Evolutionary conservation across 1,140 invertebrate species (phyloP).

Genomic region (Oscheius sp.): DNA sequence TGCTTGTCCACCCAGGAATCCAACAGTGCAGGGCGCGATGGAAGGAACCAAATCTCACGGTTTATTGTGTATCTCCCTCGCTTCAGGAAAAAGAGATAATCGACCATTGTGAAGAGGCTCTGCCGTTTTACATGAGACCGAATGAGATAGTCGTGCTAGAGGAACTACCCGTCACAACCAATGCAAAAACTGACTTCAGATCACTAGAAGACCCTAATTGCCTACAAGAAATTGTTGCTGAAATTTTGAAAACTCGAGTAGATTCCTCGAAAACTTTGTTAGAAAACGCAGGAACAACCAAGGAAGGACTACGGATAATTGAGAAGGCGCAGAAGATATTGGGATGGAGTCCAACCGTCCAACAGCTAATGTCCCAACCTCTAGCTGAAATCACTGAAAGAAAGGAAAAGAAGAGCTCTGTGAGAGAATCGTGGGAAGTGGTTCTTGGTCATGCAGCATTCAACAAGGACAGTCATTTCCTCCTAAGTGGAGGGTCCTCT

Average conservation of each 20-base stretch:
- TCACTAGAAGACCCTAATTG: background rate
- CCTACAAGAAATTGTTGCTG: conserved; percentile 3
- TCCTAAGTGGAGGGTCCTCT: conserved; percentile 25
- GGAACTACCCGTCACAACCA: conserved; percentile 33
- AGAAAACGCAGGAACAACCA: background rate
- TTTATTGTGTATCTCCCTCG: conserved; percentile 19
- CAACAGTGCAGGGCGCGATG: conserved; percentile 2
- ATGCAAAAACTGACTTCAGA: conserved; percentile 28
- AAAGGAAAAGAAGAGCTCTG: background rate
- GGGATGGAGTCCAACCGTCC: background rate
- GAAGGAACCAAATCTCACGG: conserved; percentile 1
- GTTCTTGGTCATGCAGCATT: background rate
- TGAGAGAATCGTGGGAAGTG: conserved; percentile 1
- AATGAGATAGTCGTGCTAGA: conserved; percentile 11
- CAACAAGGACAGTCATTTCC: conserved; percentile 14
- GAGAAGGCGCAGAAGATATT: background rate
- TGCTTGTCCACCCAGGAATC: background rate
- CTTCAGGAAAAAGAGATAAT: background rate
- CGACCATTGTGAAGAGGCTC: conserved; percentile 10
- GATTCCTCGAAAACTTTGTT: background rate
- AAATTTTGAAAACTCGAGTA: conserved; percentile 21
- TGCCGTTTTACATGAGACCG: conserved; percentile 32
- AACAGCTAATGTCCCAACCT: background rate
- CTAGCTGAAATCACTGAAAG: background rate
- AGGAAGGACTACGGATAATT: background rate